phyloP scores from a whole-genome alignment of 2,113 vertebrate species.

The Agelaius phoeniceus region DNA sequence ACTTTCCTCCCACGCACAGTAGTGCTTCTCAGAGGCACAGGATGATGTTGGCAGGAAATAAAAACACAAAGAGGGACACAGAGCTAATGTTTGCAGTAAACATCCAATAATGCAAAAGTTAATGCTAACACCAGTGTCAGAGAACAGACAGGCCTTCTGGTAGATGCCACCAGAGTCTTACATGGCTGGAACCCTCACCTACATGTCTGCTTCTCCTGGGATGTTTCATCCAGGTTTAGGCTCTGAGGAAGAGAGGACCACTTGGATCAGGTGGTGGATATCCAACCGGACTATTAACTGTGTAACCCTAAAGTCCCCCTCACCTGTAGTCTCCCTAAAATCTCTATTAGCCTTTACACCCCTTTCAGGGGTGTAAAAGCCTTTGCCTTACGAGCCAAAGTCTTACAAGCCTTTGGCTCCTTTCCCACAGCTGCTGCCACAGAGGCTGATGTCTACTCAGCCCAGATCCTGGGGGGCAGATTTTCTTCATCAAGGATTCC shows the following conservation, averaged over 20 bases:
- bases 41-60: not conserved
- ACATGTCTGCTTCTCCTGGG: not conserved
- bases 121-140: not conserved
- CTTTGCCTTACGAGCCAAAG: not conserved
- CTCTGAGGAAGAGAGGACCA: not conserved
- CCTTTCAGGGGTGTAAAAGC: not conserved
- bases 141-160: not conserved
- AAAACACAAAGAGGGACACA: not conserved
- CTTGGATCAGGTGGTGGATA: not conserved
- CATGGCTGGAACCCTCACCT: not conserved
- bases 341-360: not conserved
- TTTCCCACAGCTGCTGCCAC: not conserved
- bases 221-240: not conserved
- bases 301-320: not conserved
- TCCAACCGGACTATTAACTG: not conserved
- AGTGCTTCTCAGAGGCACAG: not conserved
- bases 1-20: not conserved
- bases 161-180: not conserved
- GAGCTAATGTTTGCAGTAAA: not conserved
- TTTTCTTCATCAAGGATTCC: not conserved
- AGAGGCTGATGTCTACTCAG: not conserved
- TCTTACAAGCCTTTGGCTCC: not conserved
- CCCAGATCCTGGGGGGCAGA: rapidly evolving
- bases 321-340: not conserved
- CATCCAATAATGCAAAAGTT: not conserved